Evolutionary conservation across 2,113 vertebrate species (phyloP).

Genomic region (Callionymus lyra): DNA sequence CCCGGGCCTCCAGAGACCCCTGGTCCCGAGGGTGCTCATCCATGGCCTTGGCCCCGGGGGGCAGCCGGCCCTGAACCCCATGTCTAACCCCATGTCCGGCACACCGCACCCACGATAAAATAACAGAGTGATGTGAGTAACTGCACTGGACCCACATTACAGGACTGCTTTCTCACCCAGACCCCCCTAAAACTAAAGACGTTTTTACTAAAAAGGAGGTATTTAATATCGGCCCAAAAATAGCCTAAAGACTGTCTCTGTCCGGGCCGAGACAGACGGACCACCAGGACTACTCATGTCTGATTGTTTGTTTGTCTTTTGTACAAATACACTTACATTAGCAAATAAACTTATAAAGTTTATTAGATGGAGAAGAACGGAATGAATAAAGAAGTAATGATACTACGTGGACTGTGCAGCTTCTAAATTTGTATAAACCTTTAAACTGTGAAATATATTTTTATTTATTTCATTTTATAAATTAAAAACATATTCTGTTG

Average conservation of each 20-base stretch:
- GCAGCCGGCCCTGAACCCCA: constrained; percentile 87
- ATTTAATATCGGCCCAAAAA: constrained; percentile 56
- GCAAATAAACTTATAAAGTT: constrained; percentile 73
- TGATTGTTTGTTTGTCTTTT: constrained; percentile 72
- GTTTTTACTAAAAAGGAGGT: constrained; percentile 63
- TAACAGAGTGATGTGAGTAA: constrained; percentile 54
- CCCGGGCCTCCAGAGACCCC: constrained; percentile 87
- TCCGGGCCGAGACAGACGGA: constrained; percentile 47
- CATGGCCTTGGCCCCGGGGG: constrained; percentile 92
- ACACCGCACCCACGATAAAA: constrained; percentile 83
- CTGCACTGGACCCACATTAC: constrained; percentile 48
- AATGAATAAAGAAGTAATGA: constrained; percentile 70
- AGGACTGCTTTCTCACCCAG: constrained; percentile 22
- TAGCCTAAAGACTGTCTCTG: constrained; percentile 22
- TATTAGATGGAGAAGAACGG: constrained; percentile 71
- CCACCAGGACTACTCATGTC: constrained; percentile 60
- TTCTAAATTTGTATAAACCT: constrained; percentile 30
- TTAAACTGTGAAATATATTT: too few species aligned
- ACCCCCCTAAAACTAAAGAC: constrained; percentile 37
- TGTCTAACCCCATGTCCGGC: constrained; percentile 81
- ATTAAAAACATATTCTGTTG: too few species aligned
- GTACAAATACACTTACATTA: constrained; percentile 77
- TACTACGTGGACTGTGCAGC: constrained; percentile 45
- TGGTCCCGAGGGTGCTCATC: constrained; percentile 94
- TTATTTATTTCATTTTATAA: too few species aligned